phyloP scores from a whole-genome alignment of 2,888 invertebrate genomes.

The Apodemia hepburni region DNA sequence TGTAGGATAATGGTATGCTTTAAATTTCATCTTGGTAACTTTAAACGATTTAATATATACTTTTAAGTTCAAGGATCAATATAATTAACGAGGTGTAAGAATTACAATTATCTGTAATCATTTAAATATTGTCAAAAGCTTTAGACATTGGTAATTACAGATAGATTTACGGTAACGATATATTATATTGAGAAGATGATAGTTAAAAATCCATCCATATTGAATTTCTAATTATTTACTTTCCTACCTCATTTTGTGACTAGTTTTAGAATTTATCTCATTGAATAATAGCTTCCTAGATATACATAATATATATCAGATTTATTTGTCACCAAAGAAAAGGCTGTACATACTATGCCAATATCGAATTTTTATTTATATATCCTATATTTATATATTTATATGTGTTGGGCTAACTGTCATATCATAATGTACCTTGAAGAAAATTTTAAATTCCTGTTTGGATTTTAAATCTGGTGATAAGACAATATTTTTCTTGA shows the following conservation, averaged over 20 bases:
- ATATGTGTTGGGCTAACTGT: constrained; percentile 28
- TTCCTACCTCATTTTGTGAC: constrained; percentile 73
- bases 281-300: constrained; percentile 40
- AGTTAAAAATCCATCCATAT: constrained; percentile 47
- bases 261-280: constrained; percentile 54
- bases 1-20: no score
- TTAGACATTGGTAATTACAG: no score
- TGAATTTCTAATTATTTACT: constrained; percentile 55
- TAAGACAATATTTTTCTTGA: constrained; percentile 58
- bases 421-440: constrained; percentile 63
- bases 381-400: constrained; percentile 18
- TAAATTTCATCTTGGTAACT: not conserved
- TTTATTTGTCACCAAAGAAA: constrained; percentile 67
- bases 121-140: no score
- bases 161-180: constrained; percentile 12
- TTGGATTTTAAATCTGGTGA: constrained; percentile 44
- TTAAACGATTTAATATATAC: not conserved
- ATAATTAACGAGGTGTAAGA: no score
- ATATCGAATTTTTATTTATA: constrained; percentile 21
- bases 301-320: constrained; percentile 44
- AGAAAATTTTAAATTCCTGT: constrained; percentile 34
- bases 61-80: not conserved
- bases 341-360: constrained; percentile 52
- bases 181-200: constrained; percentile 23
- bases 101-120: no score